Conservation (phyloP, 2,888 invertebrate species). For the Lasioglossum oenotherae region DNA sequence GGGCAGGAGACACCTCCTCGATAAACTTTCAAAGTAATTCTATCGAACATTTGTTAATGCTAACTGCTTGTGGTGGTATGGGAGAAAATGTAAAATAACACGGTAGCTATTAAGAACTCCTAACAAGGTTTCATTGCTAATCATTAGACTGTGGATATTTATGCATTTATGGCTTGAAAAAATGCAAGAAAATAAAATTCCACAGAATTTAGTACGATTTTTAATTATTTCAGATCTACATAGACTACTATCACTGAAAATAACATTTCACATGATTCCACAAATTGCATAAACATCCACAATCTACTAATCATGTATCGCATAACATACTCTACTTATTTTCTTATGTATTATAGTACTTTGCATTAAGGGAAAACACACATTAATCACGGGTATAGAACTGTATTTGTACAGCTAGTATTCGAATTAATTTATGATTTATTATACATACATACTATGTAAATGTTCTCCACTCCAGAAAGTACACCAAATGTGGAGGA, state of each 20-base stretch:
- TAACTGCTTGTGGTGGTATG: not conserved
- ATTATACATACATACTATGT: not conserved
- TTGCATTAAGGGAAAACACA: not conserved
- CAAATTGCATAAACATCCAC: too few species aligned
- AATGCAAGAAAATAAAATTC: too few species aligned
- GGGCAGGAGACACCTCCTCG: slow-evolving; percentile 72
- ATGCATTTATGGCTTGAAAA: too few species aligned
- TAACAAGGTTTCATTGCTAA: not conserved
- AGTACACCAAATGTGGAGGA: slow-evolving; percentile 75
- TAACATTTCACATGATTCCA: too few species aligned
- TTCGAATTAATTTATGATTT: not conserved
- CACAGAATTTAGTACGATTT: too few species aligned
- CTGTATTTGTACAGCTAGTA: not conserved
- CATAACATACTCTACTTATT: not conserved
- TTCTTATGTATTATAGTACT: not conserved
- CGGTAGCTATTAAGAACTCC: not conserved
- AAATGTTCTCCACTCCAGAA: slow-evolving; percentile 58
- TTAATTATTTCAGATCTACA: too few species aligned
- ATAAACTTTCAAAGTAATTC: slow-evolving; percentile 77
- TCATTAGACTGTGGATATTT: too few species aligned
- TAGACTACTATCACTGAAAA: too few species aligned
- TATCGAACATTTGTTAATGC: not conserved
- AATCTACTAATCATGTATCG: too few species aligned
- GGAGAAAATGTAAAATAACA: not conserved
- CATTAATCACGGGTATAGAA: not conserved